A percentile compares a stretch with the other conserved stretches of the same genome.
Conservation (phyloP, 2,888 invertebrate genomes). For the Cantharis rufa region DNA sequence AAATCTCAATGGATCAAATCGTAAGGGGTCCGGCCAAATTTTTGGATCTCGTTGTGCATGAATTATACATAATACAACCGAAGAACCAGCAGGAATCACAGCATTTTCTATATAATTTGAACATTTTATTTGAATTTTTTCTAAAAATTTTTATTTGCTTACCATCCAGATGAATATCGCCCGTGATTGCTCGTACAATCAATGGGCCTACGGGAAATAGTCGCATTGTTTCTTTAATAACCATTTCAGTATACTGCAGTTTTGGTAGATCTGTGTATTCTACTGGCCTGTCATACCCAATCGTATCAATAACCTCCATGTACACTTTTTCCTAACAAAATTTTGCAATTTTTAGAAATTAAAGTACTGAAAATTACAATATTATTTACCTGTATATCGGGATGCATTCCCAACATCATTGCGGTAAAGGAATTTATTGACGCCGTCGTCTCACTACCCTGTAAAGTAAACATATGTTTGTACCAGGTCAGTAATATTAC, state of each 20-base stretch:
- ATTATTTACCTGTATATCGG: slow-evolving; percentile 38
- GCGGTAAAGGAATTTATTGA: slow-evolving; percentile 39
- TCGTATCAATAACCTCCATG: slow-evolving; percentile 23
- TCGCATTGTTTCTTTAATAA: slow-evolving; percentile 30
- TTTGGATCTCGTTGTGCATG: slow-evolving; percentile 1
- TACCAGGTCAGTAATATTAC: no score
- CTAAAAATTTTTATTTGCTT: background rate
- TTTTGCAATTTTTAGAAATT: background rate
- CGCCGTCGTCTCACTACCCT: slow-evolving; percentile 45
- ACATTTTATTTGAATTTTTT: background rate
- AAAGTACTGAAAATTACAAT: background rate
- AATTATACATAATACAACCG: background rate
- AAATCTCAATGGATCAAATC: slow-evolving; percentile 16
- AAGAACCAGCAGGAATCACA: background rate
- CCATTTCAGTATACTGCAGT: slow-evolving; percentile 26
- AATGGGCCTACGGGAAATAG: slow-evolving; percentile 26
- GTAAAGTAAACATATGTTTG: slow-evolving; percentile 13
- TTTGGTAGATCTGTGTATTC: slow-evolving; percentile 15
- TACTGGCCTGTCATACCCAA: slow-evolving; percentile 10
- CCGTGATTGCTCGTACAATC: slow-evolving; percentile 10
- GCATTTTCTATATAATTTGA: background rate
- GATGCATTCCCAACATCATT: slow-evolving; percentile 40
- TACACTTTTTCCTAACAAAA: slow-evolving; percentile 19
- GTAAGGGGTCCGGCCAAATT: background rate
- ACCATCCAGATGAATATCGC: slow-evolving; percentile 26